Percentiles rank a stretch among this genome's conserved stretches.
phyloP scores from a whole-genome alignment of 2,113 vertebrate genomes.

The Scophthalmus maximus region DNA sequence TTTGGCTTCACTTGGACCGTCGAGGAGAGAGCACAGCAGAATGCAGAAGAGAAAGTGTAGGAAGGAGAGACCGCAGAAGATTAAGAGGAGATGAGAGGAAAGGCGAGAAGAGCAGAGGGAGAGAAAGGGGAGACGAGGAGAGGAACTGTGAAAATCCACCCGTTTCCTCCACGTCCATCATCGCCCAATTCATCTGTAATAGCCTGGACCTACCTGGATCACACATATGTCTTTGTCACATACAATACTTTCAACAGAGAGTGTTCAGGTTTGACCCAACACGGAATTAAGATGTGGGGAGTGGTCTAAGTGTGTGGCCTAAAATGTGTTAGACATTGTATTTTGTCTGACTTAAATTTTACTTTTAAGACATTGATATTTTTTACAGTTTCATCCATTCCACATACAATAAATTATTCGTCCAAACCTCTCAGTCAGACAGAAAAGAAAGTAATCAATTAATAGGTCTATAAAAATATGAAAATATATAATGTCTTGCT shows the following conservation, averaged over 20 bases:
- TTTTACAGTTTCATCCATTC: too few species aligned
- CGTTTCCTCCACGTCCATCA: constrained; percentile 63
- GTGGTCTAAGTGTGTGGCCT: constrained; percentile 14
- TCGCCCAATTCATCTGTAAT: neutral
- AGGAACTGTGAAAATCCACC: constrained; percentile 53
- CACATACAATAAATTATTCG: too few species aligned
- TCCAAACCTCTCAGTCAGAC: too few species aligned
- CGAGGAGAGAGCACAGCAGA: constrained; percentile 7
- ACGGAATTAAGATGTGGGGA: constrained; percentile 14
- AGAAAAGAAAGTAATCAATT: too few species aligned
- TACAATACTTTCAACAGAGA: constrained; percentile 15
- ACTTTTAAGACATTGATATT: too few species aligned
- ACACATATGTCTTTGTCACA: constrained; percentile 24
- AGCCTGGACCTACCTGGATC: neutral
- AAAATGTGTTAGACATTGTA: neutral
- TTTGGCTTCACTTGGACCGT: constrained; percentile 41
- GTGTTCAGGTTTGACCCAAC: neutral
- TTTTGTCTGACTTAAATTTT: too few species aligned
- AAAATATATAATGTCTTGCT: too few species aligned
- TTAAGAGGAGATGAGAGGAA: constrained; percentile 25
- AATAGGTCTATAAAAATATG: neutral
- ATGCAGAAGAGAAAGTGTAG: constrained; percentile 32
- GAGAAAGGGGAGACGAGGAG: constrained; percentile 29
- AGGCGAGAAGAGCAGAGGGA: constrained; percentile 53
- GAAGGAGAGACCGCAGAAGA: constrained; percentile 38